A percentile compares a stretch with the other conserved stretches of the same genome.
Conservation (phyloP, 2,113 vertebrate genomes). For the Festucalex cinctus region DNA sequence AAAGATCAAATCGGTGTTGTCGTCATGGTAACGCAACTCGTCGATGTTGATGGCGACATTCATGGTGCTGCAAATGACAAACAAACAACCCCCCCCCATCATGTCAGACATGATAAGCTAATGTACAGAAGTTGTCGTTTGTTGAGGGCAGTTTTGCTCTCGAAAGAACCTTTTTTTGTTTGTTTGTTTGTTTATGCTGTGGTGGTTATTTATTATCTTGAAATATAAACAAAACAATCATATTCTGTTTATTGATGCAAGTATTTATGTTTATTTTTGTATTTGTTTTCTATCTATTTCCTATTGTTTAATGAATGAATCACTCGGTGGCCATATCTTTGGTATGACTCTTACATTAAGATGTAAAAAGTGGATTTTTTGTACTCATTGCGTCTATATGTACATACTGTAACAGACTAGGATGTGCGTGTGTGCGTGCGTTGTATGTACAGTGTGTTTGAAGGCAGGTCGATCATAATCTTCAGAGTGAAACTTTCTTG, state of each 20-base stretch:
- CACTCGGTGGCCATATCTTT: conserved; percentile 76
- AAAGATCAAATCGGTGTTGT: background rate
- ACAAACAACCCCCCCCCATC: conserved; percentile 28
- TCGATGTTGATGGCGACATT: conserved; percentile 31
- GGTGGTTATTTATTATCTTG: conserved; percentile 65
- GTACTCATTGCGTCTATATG: conserved; percentile 72
- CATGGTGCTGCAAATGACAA: conserved; percentile 59
- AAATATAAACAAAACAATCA: conserved; percentile 59
- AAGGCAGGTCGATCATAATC: conserved; percentile 62
- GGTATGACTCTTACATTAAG: conserved; percentile 72
- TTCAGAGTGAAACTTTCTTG: conserved; percentile 53
- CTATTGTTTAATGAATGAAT: conserved; percentile 72
- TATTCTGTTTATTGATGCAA: conserved; percentile 65
- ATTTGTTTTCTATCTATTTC: conserved; percentile 74
- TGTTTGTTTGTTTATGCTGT: conserved; percentile 53
- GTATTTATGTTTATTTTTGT: conserved; percentile 76
- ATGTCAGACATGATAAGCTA: conserved; percentile 40
- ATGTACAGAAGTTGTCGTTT: conserved; percentile 48
- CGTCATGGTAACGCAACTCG: background rate
- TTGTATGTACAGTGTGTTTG: conserved; percentile 57
- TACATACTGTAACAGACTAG: conserved; percentile 67
- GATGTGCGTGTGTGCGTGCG: conserved; percentile 58
- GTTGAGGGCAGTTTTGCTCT: conserved; percentile 30
- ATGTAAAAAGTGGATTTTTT: conserved; percentile 69
- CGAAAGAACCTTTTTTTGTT: conserved; percentile 39